Percentiles rank a stretch among this genome's conserved stretches.
phyloP scores from a whole-genome alignment of 2,888 invertebrate species.

The Plemyria rubiginata region DNA sequence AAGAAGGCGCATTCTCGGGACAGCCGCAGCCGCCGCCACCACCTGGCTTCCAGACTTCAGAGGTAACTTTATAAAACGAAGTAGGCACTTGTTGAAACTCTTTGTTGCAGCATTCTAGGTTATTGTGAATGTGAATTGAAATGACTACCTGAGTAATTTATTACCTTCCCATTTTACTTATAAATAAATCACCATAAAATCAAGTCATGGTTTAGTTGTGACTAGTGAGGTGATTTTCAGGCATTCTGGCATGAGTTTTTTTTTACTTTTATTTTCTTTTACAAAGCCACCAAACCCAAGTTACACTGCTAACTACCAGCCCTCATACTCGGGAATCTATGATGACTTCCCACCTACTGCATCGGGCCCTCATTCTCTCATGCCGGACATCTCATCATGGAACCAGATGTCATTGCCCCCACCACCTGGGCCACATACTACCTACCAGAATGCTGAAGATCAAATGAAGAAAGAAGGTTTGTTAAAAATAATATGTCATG shows the following conservation, averaged over 20 bases:
- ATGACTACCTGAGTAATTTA: too few relatives aligned
- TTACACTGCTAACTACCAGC: slow-evolving; percentile 60
- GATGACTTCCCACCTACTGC: slow-evolving; percentile 69
- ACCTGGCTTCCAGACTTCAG: slow-evolving; percentile 46
- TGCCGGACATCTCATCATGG: slow-evolving; percentile 67
- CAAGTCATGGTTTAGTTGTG: too few relatives aligned
- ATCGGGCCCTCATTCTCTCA: slow-evolving; percentile 46
- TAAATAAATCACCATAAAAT: too few relatives aligned
- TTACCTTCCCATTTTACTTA: too few relatives aligned
- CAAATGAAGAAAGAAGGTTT: slow-evolving; percentile 83
- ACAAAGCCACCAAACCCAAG: slow-evolving; percentile 46
- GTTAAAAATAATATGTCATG: slow-evolving; percentile 13
- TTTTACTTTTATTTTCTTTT: slow-evolving; percentile 11
- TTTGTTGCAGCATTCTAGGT: background rate
- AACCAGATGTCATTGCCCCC: slow-evolving; percentile 76
- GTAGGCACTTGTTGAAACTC: background rate
- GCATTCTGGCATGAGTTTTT: background rate
- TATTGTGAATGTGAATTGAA: background rate
- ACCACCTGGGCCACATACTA: slow-evolving; percentile 48
- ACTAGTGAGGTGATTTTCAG: too few relatives aligned
- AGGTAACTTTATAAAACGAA: slow-evolving; percentile 49
- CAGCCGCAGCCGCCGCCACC: slow-evolving; percentile 50
- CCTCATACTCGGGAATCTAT: slow-evolving; percentile 68
- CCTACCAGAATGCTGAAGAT: slow-evolving; percentile 70
- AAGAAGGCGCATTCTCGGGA: slow-evolving; percentile 53